phyloP scores from a whole-genome alignment of 2,888 invertebrate species.

The Heliconius ethilla region DNA sequence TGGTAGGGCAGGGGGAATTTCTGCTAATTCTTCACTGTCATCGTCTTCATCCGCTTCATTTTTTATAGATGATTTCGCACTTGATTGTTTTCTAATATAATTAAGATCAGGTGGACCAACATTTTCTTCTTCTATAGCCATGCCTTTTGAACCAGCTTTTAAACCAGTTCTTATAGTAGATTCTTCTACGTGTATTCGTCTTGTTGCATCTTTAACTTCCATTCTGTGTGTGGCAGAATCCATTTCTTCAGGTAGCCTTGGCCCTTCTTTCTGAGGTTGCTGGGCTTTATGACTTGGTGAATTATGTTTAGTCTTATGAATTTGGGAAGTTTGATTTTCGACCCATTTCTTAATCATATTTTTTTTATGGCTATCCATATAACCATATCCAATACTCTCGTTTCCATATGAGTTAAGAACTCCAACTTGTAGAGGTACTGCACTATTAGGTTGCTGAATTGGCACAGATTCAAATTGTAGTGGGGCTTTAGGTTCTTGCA shows the following conservation, averaged over 20 bases:
- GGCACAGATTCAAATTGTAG: slow-evolving; percentile 79
- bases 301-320: slow-evolving; percentile 85
- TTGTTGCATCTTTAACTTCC: slow-evolving; percentile 79
- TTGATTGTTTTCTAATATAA: slow-evolving; percentile 54
- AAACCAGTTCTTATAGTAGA: slow-evolving; percentile 83
- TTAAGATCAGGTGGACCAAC: slow-evolving; percentile 68
- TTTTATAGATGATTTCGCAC: slow-evolving; percentile 65
- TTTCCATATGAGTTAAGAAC: slow-evolving; percentile 72
- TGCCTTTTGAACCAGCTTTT: slow-evolving; percentile 78
- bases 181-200: slow-evolving; percentile 82
- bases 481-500: slow-evolving; percentile 84
- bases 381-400: slow-evolving; percentile 87
- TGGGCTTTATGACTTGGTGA: slow-evolving; percentile 74
- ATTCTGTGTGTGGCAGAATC: slow-evolving; percentile 64
- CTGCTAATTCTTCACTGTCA: slow-evolving; percentile 89
- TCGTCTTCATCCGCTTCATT: slow-evolving; percentile 86
- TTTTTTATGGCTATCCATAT: slow-evolving; percentile 96
- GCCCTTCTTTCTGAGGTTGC: slow-evolving; percentile 58
- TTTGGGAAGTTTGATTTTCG: slow-evolving; percentile 93
- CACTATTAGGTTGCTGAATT: slow-evolving; percentile 77
- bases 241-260: slow-evolving; percentile 59
- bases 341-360: slow-evolving; percentile 97
- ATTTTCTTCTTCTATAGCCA: slow-evolving; percentile 78
- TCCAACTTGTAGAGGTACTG: slow-evolving; percentile 69
- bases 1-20: slow-evolving; percentile 91